These are phyloP conservation scores for Nothocercus julius DNA, from an alignment of 2,113 vertebrate species.

Conservation along the genomic window DNA sequence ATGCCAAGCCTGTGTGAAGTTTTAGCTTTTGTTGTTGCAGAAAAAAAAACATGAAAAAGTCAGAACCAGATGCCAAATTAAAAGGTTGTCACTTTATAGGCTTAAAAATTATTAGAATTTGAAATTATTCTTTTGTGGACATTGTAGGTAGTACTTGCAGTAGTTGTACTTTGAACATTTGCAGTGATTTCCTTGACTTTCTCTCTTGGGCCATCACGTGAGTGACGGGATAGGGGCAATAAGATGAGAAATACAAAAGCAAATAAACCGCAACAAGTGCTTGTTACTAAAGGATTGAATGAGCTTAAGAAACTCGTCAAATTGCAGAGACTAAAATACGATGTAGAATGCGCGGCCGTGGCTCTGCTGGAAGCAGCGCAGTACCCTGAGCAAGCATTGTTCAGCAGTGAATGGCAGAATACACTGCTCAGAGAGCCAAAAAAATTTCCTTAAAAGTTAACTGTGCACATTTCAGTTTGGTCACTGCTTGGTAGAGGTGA, in stretches of 20 bases:
- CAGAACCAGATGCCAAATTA: slow-evolving; percentile 15
- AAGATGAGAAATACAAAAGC: neutral
- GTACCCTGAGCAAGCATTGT: slow-evolving; percentile 58
- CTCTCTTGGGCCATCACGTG: neutral
- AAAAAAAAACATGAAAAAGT: neutral
- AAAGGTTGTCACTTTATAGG: neutral
- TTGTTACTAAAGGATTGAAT: neutral
- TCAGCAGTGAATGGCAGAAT: slow-evolving; percentile 26
- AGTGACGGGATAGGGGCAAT: neutral
- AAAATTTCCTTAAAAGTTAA: neutral
- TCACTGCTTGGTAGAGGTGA: neutral
- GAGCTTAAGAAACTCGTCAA: neutral
- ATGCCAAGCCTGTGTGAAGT: neutral
- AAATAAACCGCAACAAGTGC: neutral
- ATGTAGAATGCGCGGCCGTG: slow-evolving; percentile 47
- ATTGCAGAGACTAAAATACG: neutral
- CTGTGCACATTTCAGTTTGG: neutral
- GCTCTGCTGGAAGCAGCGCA: slow-evolving; percentile 2
- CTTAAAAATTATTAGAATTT: neutral
- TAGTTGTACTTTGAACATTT: neutral
- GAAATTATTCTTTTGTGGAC: neutral
- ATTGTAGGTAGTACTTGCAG: neutral
- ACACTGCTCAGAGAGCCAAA: neutral
- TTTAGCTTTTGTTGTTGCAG: slow-evolving; percentile 25
- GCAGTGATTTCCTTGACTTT: neutral